Evolutionary conservation across 2,113 vertebrate genomes (phyloP).

Genomic region (Aspidoscelis tigris): DNA sequence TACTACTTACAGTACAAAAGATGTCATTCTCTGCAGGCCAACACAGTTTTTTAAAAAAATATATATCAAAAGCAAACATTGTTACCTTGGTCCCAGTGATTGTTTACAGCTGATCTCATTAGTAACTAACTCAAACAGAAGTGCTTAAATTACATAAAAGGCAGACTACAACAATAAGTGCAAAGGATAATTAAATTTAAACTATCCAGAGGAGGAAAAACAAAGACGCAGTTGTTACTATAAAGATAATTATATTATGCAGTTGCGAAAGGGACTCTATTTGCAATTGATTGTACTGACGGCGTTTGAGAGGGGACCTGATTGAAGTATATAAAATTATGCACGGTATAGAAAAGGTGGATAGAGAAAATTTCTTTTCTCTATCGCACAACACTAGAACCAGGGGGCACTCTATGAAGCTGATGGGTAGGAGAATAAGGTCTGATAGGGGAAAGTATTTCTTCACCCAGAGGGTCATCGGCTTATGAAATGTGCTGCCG

Average conservation of each 20-base stretch:
- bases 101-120: slow-evolving; percentile 66
- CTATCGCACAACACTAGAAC: too few relatives aligned
- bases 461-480: too few relatives aligned
- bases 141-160: slow-evolving; percentile 19
- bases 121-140: slow-evolving; percentile 63
- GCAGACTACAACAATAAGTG: neutral
- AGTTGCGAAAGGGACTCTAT: too few relatives aligned
- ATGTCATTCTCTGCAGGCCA: slow-evolving; percentile 24
- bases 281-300: too few relatives aligned
- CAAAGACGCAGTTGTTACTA: neutral
- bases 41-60: neutral
- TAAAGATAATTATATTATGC: neutral
- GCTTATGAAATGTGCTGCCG: too few relatives aligned
- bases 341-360: too few relatives aligned
- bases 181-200: neutral
- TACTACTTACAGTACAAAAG: slow-evolving; percentile 26
- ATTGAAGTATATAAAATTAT: too few relatives aligned
- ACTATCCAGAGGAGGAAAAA: slow-evolving; percentile 5
- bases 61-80: slow-evolving; percentile 20
- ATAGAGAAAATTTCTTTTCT: too few relatives aligned
- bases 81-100: slow-evolving; percentile 60
- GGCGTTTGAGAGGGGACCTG: too few relatives aligned
- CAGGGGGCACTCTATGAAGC: too few relatives aligned
- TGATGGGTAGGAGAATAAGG: too few relatives aligned
- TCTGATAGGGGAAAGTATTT: too few relatives aligned